These are phyloP conservation scores for Chromobotia macracanthus DNA, from an alignment of 2,797 vertebrate species.

Conservation along the genomic window DNA sequence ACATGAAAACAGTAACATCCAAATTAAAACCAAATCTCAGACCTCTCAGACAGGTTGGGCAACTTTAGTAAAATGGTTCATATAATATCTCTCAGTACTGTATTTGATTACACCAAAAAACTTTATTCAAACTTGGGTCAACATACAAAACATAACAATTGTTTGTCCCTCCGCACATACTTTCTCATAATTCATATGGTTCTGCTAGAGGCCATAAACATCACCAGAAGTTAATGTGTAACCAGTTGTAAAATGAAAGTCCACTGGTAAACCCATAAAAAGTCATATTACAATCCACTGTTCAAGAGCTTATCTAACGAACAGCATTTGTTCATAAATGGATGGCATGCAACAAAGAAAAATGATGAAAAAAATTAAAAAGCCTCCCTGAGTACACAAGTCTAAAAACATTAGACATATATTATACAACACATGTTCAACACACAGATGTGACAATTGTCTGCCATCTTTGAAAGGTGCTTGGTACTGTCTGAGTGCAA, in stretches of 20 bases:
- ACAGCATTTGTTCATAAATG: slow-evolving; percentile 25
- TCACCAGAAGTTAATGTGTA: slow-evolving; percentile 64
- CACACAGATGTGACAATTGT: not conserved
- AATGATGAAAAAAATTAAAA: slow-evolving; percentile 28
- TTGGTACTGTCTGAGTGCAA: not conserved
- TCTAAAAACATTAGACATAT: not conserved
- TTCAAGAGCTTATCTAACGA: slow-evolving; percentile 49
- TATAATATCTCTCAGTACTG: too few species aligned
- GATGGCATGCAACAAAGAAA: slow-evolving; percentile 18
- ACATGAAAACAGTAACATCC: too few species aligned
- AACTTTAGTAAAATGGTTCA: not conserved
- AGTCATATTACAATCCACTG: slow-evolving; percentile 51
- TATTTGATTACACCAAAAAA: too few species aligned
- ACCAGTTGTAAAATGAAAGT: slow-evolving; percentile 75
- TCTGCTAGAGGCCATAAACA: slow-evolving; percentile 2
- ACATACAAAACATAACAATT: not conserved
- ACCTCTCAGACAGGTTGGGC: not conserved
- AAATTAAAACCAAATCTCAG: too few species aligned
- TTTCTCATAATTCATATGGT: slow-evolving; percentile 13
- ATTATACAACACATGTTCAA: not conserved
- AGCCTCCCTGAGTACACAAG: not conserved
- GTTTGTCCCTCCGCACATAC: not conserved
- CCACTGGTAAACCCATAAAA: slow-evolving; percentile 69
- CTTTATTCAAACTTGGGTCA: too few species aligned
- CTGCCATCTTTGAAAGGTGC: not conserved